These are phyloP conservation scores for Helicoverpa armigera DNA, from an alignment of 1,140 invertebrate species.

Conservation along the genomic window DNA sequence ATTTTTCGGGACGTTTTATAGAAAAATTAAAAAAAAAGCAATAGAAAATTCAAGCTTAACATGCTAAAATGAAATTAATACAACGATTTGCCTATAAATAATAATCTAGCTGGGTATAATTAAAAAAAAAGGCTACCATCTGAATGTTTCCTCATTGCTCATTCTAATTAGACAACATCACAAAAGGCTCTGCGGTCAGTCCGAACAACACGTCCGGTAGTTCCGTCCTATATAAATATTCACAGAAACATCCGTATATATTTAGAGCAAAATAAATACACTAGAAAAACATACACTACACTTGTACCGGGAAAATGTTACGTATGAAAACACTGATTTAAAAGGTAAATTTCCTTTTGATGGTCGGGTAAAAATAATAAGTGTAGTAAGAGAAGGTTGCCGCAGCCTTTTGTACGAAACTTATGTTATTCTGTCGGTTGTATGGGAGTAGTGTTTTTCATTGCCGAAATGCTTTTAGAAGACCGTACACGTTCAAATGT, in stretches of 20 bases:
- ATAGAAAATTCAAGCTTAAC: too few species aligned
- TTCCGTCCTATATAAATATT: not conserved
- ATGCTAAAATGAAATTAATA: too few species aligned
- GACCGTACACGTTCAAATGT: too few species aligned
- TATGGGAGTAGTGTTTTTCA: not conserved
- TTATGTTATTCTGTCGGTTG: not conserved
- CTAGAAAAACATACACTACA: not conserved
- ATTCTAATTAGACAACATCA: too few species aligned
- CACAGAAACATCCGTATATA: not conserved
- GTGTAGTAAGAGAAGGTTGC: not conserved
- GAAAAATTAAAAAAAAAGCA: too few species aligned
- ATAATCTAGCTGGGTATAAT: too few species aligned
- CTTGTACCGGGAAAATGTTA: not conserved
- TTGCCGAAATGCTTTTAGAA: not conserved
- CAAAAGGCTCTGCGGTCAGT: too few species aligned
- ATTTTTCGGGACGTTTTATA: too few species aligned
- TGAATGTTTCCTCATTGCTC: too few species aligned
- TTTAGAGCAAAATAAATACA: not conserved
- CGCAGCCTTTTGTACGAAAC: not conserved
- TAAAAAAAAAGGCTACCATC: too few species aligned
- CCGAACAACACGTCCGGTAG: not conserved
- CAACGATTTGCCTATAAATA: too few species aligned
- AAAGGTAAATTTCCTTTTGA: not conserved
- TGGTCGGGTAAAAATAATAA: slow-evolving; percentile 2
- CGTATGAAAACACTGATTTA: slow-evolving; percentile 3